Base-by-base conservation (phyloP, 2,113 vertebrate species). In the Todiramphus chloris region DNA sequence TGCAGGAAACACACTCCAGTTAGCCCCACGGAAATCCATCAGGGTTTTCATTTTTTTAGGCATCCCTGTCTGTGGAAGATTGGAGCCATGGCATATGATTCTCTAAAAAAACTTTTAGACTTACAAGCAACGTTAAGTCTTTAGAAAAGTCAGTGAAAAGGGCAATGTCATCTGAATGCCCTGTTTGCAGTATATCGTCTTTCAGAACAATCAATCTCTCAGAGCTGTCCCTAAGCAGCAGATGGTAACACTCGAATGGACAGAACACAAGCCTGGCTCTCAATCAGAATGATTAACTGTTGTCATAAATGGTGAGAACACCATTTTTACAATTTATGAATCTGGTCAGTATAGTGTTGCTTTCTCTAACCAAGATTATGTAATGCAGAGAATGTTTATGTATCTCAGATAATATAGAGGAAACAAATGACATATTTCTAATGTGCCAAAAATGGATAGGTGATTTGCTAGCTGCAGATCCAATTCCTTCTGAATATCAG, bases 181-280 rank as follows among this genome's bases (percentile, higher is more conserved):
- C 68, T 14, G 23, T 83, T 92, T 44, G 76, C 76, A 92, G 73
- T 23, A 10, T 93, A 94, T 93, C 16, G 4, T 86, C 92, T 96
- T 96, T 83, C 93, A 90, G 63, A 70, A 27, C 41, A 83, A 95
- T 92, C 93, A 93, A 83, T 94, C 93, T 87, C 60, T 73, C 59
- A 80, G 81, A 96, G 83, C 46, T 73, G 35, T 85, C 67, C 76
- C 46, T 58, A 63, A 63, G 72, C 74, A 85, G 83, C 48, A 62
- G 66, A 94, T 84, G 70, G 53, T 80, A 84, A 75, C 55, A 86
- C 63, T 28, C 12, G 1, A 72, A 56, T 27, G 90, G 78, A 46
- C 35, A 17, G 23, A 67, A 41, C 3, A 9, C 46, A 78, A 83
- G 39, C 43, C 56, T 58, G 31, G 10, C 63, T 93, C 86, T 86